Evolutionary conservation across 2,113 vertebrate genomes (phyloP).

Genomic region (Xerus inauris): DNA sequence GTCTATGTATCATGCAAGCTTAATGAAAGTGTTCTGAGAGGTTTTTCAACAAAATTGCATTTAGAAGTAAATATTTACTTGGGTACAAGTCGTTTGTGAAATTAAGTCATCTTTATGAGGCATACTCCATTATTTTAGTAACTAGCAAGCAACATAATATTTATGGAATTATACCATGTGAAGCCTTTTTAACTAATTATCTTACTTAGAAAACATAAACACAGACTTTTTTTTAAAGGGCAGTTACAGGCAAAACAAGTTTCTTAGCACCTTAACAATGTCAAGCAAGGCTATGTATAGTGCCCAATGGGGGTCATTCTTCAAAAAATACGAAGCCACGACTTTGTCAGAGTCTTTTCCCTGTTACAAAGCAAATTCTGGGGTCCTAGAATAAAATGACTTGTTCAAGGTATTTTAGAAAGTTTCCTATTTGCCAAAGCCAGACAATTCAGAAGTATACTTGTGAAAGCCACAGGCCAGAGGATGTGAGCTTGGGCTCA

Average conservation of each 20-base stretch:
- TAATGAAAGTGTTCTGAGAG: constrained; percentile 73
- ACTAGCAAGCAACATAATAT: constrained; percentile 57
- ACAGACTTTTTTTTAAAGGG: neutral
- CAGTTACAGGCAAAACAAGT: constrained; percentile 45
- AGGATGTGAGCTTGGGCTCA: neutral
- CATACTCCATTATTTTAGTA: constrained; percentile 65
- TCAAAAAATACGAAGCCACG: neutral
- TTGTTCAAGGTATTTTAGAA: neutral
- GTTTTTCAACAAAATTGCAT: constrained; percentile 72
- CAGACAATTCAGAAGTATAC: neutral
- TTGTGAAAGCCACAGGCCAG: neutral
- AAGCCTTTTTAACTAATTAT: constrained; percentile 63
- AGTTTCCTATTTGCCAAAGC: neutral
- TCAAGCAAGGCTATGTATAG: neutral
- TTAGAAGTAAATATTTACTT: constrained; percentile 80
- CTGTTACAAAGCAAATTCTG: neutral
- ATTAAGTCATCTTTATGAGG: constrained; percentile 76
- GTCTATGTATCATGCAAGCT: constrained; percentile 51
- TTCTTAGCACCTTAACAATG: constrained; percentile 41
- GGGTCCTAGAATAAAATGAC: neutral
- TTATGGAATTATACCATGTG: constrained; percentile 63
- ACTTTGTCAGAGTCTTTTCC: neutral
- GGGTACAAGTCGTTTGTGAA: constrained; percentile 69
- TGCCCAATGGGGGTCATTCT: too few species aligned
- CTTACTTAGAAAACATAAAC: constrained; percentile 67